These are phyloP conservation scores for Microctenopoma lineatum DNA, from an alignment of 2,797 vertebrate species.

Conservation along the genomic window DNA sequence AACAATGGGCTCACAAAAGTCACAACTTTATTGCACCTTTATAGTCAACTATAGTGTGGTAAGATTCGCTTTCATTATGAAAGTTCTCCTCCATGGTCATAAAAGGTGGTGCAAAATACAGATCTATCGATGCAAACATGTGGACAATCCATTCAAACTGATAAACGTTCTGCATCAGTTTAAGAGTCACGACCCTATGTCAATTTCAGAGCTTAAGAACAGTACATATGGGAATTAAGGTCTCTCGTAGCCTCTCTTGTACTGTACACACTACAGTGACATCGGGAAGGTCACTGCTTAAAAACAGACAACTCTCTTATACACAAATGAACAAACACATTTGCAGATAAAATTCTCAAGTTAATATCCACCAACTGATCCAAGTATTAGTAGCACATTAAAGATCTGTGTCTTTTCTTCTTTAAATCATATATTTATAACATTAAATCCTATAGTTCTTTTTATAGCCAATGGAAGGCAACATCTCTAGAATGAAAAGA, in stretches of 20 bases:
- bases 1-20: conserved; percentile 75
- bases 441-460: conserved; percentile 69
- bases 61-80: conserved; percentile 79
- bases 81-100: conserved; percentile 76
- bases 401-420: conserved; percentile 69
- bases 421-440: conserved; percentile 78
- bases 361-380: conserved; percentile 72
- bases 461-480: conserved; percentile 82
- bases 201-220: conserved; percentile 64
- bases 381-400: conserved; percentile 77
- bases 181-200: conserved; percentile 50
- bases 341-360: conserved; percentile 71
- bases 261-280: conserved; percentile 70
- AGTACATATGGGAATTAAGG: conserved; percentile 49
- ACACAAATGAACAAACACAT: conserved; percentile 70
- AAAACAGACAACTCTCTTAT: conserved; percentile 59
- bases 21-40: conserved; percentile 88
- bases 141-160: conserved; percentile 59
- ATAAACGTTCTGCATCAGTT: conserved; percentile 49
- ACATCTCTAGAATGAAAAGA: conserved; percentile 80
- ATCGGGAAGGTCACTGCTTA: conserved; percentile 51
- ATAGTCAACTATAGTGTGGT: conserved; percentile 70
- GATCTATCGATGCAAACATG: conserved; percentile 78
- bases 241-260: conserved; percentile 40
- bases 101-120: conserved; percentile 80